Percentiles rank a stretch among this genome's conserved stretches.
phyloP scores from a whole-genome alignment of 2,888 invertebrate species.

The Caenorhabditis angaria region DNA sequence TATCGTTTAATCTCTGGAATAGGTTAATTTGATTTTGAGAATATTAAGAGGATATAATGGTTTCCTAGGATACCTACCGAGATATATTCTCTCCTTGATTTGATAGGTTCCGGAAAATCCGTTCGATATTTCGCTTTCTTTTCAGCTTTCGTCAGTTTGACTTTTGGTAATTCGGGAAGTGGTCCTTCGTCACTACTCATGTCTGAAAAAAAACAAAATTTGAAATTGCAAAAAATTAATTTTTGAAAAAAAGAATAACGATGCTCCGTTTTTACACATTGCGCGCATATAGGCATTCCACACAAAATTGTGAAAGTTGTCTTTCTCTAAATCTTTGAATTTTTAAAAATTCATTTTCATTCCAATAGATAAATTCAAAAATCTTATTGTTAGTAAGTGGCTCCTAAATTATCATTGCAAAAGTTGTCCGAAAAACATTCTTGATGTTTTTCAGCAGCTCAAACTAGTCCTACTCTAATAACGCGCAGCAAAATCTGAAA shows the following conservation, averaged over 20 bases:
- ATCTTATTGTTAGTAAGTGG: too few species aligned
- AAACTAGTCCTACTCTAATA: too few species aligned
- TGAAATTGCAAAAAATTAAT: neutral
- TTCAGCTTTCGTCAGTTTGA: slow-evolving; percentile 34
- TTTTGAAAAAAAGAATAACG: neutral
- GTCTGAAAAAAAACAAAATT: neutral
- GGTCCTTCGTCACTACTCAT: neutral
- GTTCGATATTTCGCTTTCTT: slow-evolving; percentile 29
- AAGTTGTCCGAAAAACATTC: too few species aligned
- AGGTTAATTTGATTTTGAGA: neutral
- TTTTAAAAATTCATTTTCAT: too few species aligned
- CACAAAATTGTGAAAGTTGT: too few species aligned
- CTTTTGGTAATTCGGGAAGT: neutral
- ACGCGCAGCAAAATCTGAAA: too few species aligned
- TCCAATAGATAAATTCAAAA: too few species aligned
- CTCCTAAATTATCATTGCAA: too few species aligned
- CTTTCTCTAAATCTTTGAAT: too few species aligned
- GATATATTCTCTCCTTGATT: slow-evolving; percentile 29
- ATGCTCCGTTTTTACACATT: too few species aligned
- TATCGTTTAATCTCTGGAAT: neutral
- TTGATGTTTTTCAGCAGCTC: too few species aligned
- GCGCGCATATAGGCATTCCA: too few species aligned
- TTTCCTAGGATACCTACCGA: slow-evolving; percentile 9
- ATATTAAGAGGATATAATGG: neutral
- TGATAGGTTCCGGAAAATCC: slow-evolving; percentile 34